phyloP scores from a whole-genome alignment of 2,113 vertebrate species.

The Lagopus leucura region DNA sequence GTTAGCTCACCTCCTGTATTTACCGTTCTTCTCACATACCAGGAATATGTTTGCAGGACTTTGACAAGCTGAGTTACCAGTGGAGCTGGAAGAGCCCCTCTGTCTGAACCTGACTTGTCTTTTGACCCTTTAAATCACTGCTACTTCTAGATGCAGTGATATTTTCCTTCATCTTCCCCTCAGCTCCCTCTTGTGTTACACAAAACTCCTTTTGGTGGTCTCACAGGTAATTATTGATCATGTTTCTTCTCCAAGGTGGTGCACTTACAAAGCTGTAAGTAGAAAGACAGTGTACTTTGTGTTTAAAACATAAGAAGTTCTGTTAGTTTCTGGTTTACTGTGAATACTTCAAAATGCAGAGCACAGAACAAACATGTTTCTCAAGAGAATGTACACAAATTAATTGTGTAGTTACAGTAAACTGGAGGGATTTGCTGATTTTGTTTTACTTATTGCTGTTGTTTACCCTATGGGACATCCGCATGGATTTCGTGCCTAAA shows the following conservation, averaged over 20 bases:
- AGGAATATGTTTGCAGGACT: not conserved
- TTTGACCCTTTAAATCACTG: slow-evolving; percentile 29
- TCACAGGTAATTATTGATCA: slow-evolving; percentile 20
- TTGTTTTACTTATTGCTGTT: not conserved
- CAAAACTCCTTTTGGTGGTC: not conserved
- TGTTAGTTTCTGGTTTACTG: not conserved
- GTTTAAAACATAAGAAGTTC: not conserved
- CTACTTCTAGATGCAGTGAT: not conserved
- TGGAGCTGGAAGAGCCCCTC: not conserved
- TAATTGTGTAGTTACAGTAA: not conserved
- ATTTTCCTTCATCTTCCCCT: not conserved
- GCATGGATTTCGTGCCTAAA: not conserved
- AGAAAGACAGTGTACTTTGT: not conserved
- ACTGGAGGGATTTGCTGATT: not conserved
- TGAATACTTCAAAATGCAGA: not conserved
- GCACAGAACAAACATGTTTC: not conserved
- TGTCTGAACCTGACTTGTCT: not conserved
- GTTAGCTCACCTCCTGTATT: not conserved
- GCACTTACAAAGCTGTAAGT: not conserved
- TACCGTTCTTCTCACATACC: not conserved
- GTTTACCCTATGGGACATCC: not conserved
- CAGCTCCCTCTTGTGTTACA: not conserved
- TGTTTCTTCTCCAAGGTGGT: not conserved
- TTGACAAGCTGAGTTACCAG: not conserved
- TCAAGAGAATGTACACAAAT: not conserved